phyloP scores from a whole-genome alignment of 2,888 invertebrate species.

The Bembecia ichneumoniformis region DNA sequence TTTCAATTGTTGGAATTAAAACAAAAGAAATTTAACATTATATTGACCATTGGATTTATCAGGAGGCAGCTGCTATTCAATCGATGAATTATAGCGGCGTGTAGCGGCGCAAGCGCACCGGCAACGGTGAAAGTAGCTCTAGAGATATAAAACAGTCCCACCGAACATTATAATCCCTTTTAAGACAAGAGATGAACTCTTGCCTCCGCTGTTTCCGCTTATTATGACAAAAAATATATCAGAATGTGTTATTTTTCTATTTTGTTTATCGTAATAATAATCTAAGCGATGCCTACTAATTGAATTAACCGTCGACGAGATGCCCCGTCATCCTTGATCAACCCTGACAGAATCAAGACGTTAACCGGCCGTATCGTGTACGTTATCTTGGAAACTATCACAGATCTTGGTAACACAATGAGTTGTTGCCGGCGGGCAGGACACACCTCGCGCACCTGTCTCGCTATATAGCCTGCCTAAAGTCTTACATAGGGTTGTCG shows the following conservation, averaged over 20 bases:
- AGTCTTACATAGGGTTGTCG: background rate
- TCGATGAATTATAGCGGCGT: slow-evolving; percentile 26
- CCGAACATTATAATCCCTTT: too few species aligned
- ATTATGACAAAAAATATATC: too few species aligned
- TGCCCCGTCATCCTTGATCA: background rate
- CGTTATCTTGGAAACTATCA: slow-evolving; percentile 32
- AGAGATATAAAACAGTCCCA: background rate
- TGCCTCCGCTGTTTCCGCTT: too few species aligned
- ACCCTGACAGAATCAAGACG: slow-evolving; percentile 33
- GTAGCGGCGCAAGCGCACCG: slow-evolving; percentile 21
- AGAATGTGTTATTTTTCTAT: too few species aligned
- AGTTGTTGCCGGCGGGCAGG: background rate
- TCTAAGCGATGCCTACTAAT: background rate
- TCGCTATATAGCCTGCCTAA: background rate
- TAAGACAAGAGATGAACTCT: too few species aligned
- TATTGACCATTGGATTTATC: slow-evolving; percentile 9
- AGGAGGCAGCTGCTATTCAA: slow-evolving; percentile 21
- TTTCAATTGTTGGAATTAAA: too few species aligned
- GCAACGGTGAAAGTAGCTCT: slow-evolving; percentile 30
- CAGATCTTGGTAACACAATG: slow-evolving; percentile 17
- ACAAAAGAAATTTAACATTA: too few species aligned
- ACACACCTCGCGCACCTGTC: slow-evolving; percentile 33
- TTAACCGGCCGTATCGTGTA: slow-evolving; percentile 30
- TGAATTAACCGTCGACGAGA: background rate
- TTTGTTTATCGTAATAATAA: background rate